Evolutionary conservation across 2,888 invertebrate species (phyloP).

Genomic region (Auanema sp.): DNA sequence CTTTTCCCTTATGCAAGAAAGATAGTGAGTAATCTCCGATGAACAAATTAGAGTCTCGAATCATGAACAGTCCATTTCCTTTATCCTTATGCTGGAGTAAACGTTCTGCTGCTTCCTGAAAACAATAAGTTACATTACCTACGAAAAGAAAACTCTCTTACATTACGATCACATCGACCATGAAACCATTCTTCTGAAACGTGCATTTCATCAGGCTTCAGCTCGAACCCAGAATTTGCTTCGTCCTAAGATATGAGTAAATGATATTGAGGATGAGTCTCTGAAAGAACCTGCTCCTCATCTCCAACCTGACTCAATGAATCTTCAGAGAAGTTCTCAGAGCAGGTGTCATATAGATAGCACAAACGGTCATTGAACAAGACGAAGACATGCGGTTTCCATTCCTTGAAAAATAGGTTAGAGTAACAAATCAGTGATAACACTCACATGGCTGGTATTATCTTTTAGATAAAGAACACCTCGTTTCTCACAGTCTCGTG

Average conservation of each 20-base stretch:
- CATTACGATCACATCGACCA: constrained; percentile 57
- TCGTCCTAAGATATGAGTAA: constrained; percentile 34
- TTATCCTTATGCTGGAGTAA: constrained; percentile 66
- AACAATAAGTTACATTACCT: constrained; percentile 10
- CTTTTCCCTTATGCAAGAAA: constrained; percentile 73
- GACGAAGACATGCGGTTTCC: constrained; percentile 61
- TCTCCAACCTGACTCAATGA: constrained; percentile 52
- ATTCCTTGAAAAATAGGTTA: constrained; percentile 37
- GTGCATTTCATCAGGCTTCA: constrained; percentile 63
- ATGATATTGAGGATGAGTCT: background rate
- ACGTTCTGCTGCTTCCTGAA: constrained; percentile 48
- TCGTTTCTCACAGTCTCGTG: constrained; percentile 49
- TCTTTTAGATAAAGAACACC: constrained; percentile 55
- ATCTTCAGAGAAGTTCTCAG: constrained; percentile 41
- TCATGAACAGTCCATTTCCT: constrained; percentile 89
- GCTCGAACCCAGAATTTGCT: constrained; percentile 50
- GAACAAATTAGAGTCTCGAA: constrained; percentile 87
- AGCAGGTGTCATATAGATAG: constrained; percentile 46
- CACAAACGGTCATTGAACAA: constrained; percentile 60
- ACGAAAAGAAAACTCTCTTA: constrained; percentile 18
- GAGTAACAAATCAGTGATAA: background rate
- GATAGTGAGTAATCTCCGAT: constrained; percentile 86
- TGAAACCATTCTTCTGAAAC: constrained; percentile 65
- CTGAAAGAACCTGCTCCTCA: constrained; percentile 35
- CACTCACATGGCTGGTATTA: constrained; percentile 33